These are phyloP conservation scores for Bombus vancouverensis DNA, from an alignment of 1,140 invertebrate species.

Conservation along the genomic window DNA sequence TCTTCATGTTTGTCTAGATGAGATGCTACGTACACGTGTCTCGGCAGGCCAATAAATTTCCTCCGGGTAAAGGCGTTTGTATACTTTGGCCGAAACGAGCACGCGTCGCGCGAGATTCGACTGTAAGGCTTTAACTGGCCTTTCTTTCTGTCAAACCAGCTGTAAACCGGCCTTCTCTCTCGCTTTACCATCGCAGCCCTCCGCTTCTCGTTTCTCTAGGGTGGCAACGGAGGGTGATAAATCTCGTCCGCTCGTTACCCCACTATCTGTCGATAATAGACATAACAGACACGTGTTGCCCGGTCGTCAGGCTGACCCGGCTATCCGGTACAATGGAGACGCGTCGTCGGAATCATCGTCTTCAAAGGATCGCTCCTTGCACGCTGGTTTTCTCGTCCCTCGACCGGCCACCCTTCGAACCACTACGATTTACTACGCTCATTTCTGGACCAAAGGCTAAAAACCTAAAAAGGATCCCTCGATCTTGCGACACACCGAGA, in stretches of 20 bases:
- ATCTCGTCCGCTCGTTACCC: conserved; percentile 71
- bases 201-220: conserved; percentile 52
- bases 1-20: not conserved
- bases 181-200: conserved; percentile 52
- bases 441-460: too few relatives aligned
- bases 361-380: conserved; percentile 47
- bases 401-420: conserved; percentile 3
- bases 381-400: not conserved
- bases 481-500: not conserved
- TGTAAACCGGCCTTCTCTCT: conserved; percentile 56
- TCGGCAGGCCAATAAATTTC: conserved; percentile 13
- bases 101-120: conserved; percentile 18
- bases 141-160: conserved; percentile 60
- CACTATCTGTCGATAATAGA: conserved; percentile 75
- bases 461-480: not conserved
- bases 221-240: conserved; percentile 72
- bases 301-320: conserved; percentile 73
- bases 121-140: conserved; percentile 43
- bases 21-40: conserved; percentile 7
- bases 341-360: conserved; percentile 56
- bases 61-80: not conserved
- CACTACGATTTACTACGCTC: conserved; percentile 1
- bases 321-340: conserved; percentile 46
- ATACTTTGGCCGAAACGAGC: conserved; percentile 1
- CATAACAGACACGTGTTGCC: conserved; percentile 80